These are phyloP conservation scores for Brienomyrus brachyistius DNA, from an alignment of 2,113 vertebrate species.

Conservation along the genomic window DNA sequence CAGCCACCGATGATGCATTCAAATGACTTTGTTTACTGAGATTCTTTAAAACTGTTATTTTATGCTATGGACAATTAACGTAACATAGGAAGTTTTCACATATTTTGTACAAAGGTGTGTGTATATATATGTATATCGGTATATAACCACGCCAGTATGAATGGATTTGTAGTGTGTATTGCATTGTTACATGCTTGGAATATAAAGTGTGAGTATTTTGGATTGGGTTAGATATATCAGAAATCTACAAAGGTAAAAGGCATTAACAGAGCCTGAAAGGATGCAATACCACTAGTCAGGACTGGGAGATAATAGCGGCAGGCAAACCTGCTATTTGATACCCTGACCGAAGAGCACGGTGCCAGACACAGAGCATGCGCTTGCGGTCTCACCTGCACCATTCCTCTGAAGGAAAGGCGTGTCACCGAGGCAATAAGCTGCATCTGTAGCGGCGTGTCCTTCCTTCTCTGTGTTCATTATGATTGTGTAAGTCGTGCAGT, in stretches of 20 bases:
- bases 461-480: background rate
- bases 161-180: background rate
- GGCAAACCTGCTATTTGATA: background rate
- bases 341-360: background rate
- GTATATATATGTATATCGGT: too few species aligned
- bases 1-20: background rate
- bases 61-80: background rate
- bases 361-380: background rate
- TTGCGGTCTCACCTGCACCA: background rate
- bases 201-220: background rate
- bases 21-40: background rate
- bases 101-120: too few species aligned
- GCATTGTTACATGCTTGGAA: background rate
- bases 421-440: background rate
- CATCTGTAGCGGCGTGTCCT: background rate
- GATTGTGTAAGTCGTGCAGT: background rate
- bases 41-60: background rate
- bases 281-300: background rate
- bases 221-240: background rate
- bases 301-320: background rate
- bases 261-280: background rate
- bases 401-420: background rate
- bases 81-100: too few species aligned
- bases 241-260: background rate
- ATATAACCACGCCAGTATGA: background rate